Percentiles rank a stretch among this genome's conserved stretches.
These are phyloP conservation scores for Rhabdophis nuchalis DNA, from an alignment of 2,797 vertebrate species.

Conservation along the genomic window DNA sequence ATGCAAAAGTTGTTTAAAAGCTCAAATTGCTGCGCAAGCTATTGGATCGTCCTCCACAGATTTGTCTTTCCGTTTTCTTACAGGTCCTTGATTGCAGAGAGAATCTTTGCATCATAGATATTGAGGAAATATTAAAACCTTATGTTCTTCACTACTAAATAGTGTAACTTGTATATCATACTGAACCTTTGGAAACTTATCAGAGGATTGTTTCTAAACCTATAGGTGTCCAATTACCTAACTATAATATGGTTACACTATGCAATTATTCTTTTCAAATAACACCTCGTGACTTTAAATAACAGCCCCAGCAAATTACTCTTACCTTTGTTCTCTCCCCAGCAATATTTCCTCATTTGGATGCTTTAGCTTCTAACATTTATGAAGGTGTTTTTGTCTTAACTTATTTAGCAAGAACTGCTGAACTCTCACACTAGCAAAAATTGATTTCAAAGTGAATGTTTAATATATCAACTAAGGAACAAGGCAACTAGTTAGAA, in stretches of 20 bases:
- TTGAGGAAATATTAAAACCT: slow-evolving; percentile 37
- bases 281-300: slow-evolving; percentile 61
- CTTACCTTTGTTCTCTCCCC: slow-evolving; percentile 50
- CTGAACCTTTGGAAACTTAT: slow-evolving; percentile 33
- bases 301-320: slow-evolving; percentile 63
- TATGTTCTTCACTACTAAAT: slow-evolving; percentile 15
- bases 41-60: not conserved
- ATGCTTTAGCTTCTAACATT: slow-evolving; percentile 70
- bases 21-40: not conserved
- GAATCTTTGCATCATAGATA: not conserved
- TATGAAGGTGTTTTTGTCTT: slow-evolving; percentile 69
- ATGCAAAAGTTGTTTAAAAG: not conserved
- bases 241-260: slow-evolving; percentile 56
- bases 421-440: slow-evolving; percentile 59
- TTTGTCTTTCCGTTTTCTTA: not conserved
- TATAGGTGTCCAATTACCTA: slow-evolving; percentile 58
- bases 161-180: slow-evolving; percentile 42
- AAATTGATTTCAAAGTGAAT: slow-evolving; percentile 62
- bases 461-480: slow-evolving; percentile 30
- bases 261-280: slow-evolving; percentile 67
- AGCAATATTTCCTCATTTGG: slow-evolving; percentile 64
- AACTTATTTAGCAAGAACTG: slow-evolving; percentile 53
- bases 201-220: not conserved
- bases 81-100: slow-evolving; percentile 17
- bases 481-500: slow-evolving; percentile 1